Base-by-base conservation (phyloP, 35 echinoderm and acorn worm genomes). In the Holothuria glaberrima region DNA sequence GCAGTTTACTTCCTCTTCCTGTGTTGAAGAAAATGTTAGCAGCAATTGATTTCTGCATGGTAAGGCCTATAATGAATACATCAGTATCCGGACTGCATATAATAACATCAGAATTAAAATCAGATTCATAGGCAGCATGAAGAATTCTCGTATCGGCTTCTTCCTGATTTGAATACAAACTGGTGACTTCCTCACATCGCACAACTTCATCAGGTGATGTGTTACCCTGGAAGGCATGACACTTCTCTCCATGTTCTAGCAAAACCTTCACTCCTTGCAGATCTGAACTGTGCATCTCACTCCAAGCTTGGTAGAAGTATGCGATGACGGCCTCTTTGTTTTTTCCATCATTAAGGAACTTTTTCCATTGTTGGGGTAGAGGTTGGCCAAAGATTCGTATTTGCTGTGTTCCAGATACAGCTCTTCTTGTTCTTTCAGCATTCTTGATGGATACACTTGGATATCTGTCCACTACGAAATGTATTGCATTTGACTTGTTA, bases 401-500 rank as follows among this genome's bases (percentile, higher is more conserved):
- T 60, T 60, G 25, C 38, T 92, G 30, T 85, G 48, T 59, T 32
- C 82, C 78, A 22, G 44, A 18, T 18, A 70, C 52, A 52, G 90
- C 90, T 75, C 83, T 69, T 63, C 67, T 73, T 27, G 64, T 61
- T 59, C 90, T 74, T 44, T 92, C 81, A 71, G 81, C 65, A 92
- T 92, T 92, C n/a, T 92, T 92, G 41, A 87, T 87, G 36, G 81
- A 75, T 1, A 87, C 46, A 52, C 31, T 71, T 0, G 65, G 81
- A 41, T 87, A 92, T 54, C 36, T 92, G 69, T 92, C 90, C 63
- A 54, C 80, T 27, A 92, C 90, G 75, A 92, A 87, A 63, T 92
- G 90, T 34, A 92, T 86, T 30, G 41, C 38, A n/a, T 65, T 73
- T 73, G 90, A 86, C 35, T 46, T 48, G 32, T n/a, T 29, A 22